A percentile compares a stretch with the other conserved stretches of the same genome.
phyloP scores from a whole-genome alignment of 2,888 invertebrate species.

The Trichopoda pennipes region DNA sequence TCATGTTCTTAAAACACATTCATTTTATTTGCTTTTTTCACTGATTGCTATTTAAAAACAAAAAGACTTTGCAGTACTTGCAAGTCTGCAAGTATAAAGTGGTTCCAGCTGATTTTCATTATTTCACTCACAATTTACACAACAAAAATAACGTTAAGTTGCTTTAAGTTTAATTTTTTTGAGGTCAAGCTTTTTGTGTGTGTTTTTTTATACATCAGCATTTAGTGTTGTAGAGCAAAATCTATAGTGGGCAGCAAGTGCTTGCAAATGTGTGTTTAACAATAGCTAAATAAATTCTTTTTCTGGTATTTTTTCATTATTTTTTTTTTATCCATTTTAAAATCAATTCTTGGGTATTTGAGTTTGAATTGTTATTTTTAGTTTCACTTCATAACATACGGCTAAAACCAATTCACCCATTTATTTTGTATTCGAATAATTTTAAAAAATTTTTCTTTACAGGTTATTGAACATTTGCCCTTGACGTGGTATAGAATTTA shows the following conservation, averaged over 20 bases:
- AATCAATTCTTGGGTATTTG: constrained; percentile 19
- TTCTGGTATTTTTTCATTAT: constrained; percentile 5
- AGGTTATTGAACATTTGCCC: too few relatives aligned
- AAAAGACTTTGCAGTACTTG: constrained; percentile 6
- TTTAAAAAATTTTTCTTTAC: too few relatives aligned
- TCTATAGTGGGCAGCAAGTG: background rate
- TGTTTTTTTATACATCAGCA: background rate
- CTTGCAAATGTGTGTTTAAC: constrained; percentile 38
- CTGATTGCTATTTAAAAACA: background rate
- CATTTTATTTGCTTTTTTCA: background rate
- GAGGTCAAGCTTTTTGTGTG: constrained; percentile 45
- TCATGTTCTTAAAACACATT: constrained; percentile 33
- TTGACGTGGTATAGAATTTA: too few relatives aligned
- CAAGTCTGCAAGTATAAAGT: background rate
- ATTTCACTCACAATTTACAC: background rate
- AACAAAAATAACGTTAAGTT: background rate
- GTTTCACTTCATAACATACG: background rate
- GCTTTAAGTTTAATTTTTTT: constrained; percentile 34
- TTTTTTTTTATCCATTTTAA: constrained; percentile 16
- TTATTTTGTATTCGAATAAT: too few relatives aligned
- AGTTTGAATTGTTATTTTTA: constrained; percentile 35
- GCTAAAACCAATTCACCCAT: too few relatives aligned
- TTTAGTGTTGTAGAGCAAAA: background rate
- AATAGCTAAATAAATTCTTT: background rate
- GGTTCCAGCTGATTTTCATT: constrained; percentile 18